Evolutionary conservation across 2,113 vertebrate genomes (phyloP).

Genomic region (Dipodomys spectabilis): DNA sequence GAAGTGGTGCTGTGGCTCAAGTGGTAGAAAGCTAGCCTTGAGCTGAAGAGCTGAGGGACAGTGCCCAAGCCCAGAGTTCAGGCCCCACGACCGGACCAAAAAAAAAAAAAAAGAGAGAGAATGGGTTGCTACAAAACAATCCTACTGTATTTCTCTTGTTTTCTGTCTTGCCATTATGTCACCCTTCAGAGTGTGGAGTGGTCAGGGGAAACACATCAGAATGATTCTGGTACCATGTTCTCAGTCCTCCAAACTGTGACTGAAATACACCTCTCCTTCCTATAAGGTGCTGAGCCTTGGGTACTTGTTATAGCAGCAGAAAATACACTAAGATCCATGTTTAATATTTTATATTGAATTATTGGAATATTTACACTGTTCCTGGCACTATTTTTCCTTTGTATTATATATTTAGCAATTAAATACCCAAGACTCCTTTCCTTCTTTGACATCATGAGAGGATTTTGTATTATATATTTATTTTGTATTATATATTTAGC

Average conservation of each 20-base stretch:
- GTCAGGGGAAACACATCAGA: too few relatives aligned
- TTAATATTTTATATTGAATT: neutral
- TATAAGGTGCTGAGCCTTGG: neutral
- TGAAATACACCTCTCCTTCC: neutral
- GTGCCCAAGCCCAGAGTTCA: too few relatives aligned
- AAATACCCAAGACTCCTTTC: neutral
- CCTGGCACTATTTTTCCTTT: neutral
- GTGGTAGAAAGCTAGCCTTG: too few relatives aligned
- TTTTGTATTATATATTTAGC: neutral
- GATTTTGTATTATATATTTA: neutral
- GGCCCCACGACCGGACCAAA: too few relatives aligned
- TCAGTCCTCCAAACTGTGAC: neutral
- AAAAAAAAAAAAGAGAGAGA: too few relatives aligned
- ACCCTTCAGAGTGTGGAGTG: neutral
- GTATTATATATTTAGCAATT: neutral
- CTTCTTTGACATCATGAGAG: neutral
- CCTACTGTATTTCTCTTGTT: neutral
- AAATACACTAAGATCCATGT: neutral
- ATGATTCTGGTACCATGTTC: neutral
- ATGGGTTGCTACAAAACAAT: neutral
- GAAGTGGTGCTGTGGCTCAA: too few relatives aligned
- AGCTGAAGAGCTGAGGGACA: too few relatives aligned
- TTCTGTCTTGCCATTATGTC: neutral
- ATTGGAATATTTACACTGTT: neutral
- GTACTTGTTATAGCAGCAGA: neutral